Percentiles rank a stretch among this genome's conserved stretches.
Conservation (phyloP, 2,888 invertebrate genomes). For the Tinea semifulvella region DNA sequence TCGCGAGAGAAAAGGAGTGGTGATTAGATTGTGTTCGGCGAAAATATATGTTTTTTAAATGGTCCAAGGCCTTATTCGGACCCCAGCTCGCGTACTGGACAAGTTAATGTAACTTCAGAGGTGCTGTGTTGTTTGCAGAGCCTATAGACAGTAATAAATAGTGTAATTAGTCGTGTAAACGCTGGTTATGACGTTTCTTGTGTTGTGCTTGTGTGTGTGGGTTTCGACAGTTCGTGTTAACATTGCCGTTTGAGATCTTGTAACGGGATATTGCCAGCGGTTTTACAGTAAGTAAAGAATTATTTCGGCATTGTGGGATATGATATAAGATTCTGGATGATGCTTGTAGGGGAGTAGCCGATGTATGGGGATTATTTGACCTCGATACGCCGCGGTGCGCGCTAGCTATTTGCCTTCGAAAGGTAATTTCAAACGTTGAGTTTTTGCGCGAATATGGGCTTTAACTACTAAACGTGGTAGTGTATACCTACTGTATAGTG, state of each 20-base stretch:
- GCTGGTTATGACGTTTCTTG: conserved; percentile 61
- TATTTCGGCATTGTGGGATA: conserved; percentile 8
- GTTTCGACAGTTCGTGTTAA: conserved; percentile 40
- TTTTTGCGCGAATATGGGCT: conserved; percentile 25
- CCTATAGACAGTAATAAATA: conserved; percentile 40
- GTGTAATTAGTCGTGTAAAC: conserved; percentile 57
- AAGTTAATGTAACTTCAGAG: conserved; percentile 36
- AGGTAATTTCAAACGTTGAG: conserved; percentile 36
- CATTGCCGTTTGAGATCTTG: conserved; percentile 59
- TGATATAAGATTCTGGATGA: conserved; percentile 25
- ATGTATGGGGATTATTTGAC: conserved; percentile 34
- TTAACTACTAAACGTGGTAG: no score
- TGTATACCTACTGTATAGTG: no score
- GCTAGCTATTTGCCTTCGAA: conserved; percentile 33
- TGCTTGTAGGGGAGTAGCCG: conserved; percentile 29
- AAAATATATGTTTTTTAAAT: conserved; percentile 58
- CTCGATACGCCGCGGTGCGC: conserved; percentile 37
- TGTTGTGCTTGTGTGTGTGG: conserved; percentile 47
- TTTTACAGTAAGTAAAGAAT: conserved; percentile 10
- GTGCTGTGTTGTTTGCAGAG: conserved; percentile 46
- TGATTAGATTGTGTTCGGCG: conserved; percentile 59
- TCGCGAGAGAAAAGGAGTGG: conserved; percentile 66
- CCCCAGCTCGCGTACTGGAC: conserved; percentile 38
- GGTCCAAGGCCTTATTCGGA: conserved; percentile 38
- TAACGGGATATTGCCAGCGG: conserved; percentile 44